Evolutionary conservation across 2,113 vertebrate species (phyloP).

Genomic region (Plecturocebus donacophilus): DNA sequence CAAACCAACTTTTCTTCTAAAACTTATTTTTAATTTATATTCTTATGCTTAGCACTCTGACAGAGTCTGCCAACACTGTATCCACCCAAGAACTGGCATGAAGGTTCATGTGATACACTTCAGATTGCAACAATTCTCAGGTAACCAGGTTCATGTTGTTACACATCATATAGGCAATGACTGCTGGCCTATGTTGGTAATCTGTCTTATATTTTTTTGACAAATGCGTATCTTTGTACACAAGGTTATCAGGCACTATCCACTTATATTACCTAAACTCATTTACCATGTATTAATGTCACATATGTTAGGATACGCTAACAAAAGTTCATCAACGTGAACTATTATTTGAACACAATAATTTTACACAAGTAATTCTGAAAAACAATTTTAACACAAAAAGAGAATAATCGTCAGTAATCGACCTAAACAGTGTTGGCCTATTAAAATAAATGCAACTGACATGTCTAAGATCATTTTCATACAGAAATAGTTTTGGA

Average conservation of each 20-base stretch:
- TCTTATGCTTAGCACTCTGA: not conserved
- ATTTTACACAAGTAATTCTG: slow-evolving; percentile 7
- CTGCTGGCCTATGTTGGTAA: not conserved
- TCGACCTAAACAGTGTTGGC: slow-evolving; percentile 4
- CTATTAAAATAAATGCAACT: slow-evolving; percentile 40
- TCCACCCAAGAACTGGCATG: not conserved
- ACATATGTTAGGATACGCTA: not conserved
- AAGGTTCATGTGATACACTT: not conserved
- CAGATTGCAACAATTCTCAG: not conserved
- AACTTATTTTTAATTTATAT: not conserved
- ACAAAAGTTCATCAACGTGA: slow-evolving; percentile 7
- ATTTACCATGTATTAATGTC: not conserved
- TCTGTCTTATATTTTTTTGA: not conserved
- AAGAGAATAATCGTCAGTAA: slow-evolving; percentile 19
- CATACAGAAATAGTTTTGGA: not conserved
- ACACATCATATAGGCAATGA: not conserved
- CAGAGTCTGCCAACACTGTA: not conserved
- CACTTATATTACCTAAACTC: slow-evolving; percentile 1
- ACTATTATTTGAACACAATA: too few species aligned
- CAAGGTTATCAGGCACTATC: not conserved
- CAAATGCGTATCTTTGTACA: not conserved
- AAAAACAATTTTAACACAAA: slow-evolving; percentile 53
- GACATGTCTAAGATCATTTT: slow-evolving; percentile 12
- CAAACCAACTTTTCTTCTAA: not conserved
- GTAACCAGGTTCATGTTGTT: not conserved